Base-by-base conservation (phyloP, 2,797 vertebrate species). In the Enteromius treurensis region DNA sequence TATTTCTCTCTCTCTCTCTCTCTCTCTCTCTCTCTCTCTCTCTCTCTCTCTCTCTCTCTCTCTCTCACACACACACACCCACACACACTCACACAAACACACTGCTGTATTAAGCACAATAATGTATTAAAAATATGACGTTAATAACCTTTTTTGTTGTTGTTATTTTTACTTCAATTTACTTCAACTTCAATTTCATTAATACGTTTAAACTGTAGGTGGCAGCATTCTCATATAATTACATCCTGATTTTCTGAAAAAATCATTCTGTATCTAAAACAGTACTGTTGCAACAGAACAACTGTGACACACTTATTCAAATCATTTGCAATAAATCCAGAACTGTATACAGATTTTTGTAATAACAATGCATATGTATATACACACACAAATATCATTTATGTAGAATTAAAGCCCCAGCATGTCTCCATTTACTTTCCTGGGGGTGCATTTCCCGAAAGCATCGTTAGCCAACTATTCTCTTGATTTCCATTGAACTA, bases 171-270 rank as follows among this genome's bases (percentile, higher is more conserved):
- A 15, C 32, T 34, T 32, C 7, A 29, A 7, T 42, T 9, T n/a
- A n/a, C n/a, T n/a, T n/a, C n/a, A n/a, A n/a, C n/a, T n/a, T n/a
- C n/a, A 14, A 51, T 78, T 19, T 58, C 37, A 23, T 49, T 13
- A 42, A 80, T 29, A 81, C 34, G 5, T 68, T 29, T 17, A 26
- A 26, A 87, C 89, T 84, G 84, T 69, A 91, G 90, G 81, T 86
- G 90, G 89, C 88, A 88, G 87, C 83, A 88, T 29, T 71, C 64
- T 71, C 70, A 37, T 45, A 77, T 21, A n/a, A 78, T 10, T 70
- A 47, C 13, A 6, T 32, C 67, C 14, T 69, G 23, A 32, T 65
- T 67, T 42, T 15, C 68, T 58, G 17, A 17, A 79, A 15, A 40
- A 23, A 13, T 45, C 3, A 83, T 21, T 68, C 5, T 42, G 32